Conservation (phyloP, 2,888 invertebrate genomes). For the Phytoseiulus persimilis region DNA sequence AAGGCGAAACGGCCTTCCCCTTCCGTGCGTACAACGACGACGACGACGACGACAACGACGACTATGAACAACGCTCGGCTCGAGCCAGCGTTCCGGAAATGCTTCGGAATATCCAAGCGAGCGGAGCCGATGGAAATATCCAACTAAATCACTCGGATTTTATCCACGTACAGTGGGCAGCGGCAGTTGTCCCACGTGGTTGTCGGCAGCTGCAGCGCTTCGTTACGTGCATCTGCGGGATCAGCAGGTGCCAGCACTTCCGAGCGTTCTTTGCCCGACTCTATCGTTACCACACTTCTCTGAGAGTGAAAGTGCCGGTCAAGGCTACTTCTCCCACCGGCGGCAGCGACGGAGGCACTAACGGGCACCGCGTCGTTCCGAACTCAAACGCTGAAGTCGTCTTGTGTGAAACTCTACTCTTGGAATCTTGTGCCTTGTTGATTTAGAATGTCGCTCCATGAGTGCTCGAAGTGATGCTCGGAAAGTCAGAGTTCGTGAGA, state of each 20-base stretch:
- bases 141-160: background rate
- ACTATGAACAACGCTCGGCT: background rate
- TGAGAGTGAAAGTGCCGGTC: conserved; percentile 5
- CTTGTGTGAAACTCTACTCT: background rate
- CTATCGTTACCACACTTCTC: background rate
- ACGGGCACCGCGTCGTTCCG: background rate
- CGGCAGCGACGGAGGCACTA: background rate
- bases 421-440: background rate
- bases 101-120: background rate
- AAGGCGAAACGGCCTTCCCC: background rate
- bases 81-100: background rate
- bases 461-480: no score
- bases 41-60: background rate
- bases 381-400: background rate
- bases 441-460: no score
- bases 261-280: background rate
- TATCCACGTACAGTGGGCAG: background rate
- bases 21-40: background rate
- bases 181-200: background rate
- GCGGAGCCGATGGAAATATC: background rate
- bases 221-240: background rate
- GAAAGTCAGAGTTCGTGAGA: no score
- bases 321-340: background rate
- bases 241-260: background rate
- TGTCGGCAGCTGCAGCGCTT: background rate